Evolutionary conservation across 2,888 invertebrate genomes (phyloP), one percentile per base, ranked within the genome.

Genomic region (Byasa hedistus): DNA sequence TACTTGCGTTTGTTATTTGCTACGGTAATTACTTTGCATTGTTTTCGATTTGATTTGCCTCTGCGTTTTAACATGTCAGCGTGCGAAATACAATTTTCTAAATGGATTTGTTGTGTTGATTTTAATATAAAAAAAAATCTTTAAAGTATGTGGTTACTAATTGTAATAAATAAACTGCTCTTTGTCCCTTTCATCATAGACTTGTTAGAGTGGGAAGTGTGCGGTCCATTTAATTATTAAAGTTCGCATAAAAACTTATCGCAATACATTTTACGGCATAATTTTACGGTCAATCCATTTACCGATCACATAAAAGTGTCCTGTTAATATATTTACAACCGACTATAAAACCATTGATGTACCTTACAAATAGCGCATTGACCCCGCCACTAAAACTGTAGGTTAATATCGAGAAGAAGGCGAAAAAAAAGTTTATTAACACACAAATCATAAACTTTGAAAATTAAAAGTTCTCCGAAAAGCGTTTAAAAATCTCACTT

Each of bases 1-100:
- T 58, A 62, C 27, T 60, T 54, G 61, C 61, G n/a, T 58, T 57
- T 75, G 74, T 76, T 75, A 77, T 76, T 75, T 76, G 75, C 73
- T 71, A 79, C 73, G 75, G 73, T 75, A 79, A 78, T 81, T 81
- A 78, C 75, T 75, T 75, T 68, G 75, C 73, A 75, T 71, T 73
- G 75, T 62, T 70, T 62, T 70, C 67, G 71, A 72, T 77, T 76
- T 76, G 76, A 79, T 80, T 77, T 79, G 75, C 76, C 63, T 73
- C 71, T 69, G 69, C 74, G 56, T 71, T 65, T 44, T n/a, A 65
- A 59, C 32, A 65, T 60, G 65, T 56, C 65, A 55, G 48, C 59
- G 55, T 68, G 65, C 59, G 59, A 56, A 61, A 62, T 36, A 39
- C 39, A 51, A 39, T 51, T 57, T 39, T 57, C 32, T 36, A 56